Conservation (phyloP, 2,888 invertebrate species). For the Lymantria dispar region DNA sequence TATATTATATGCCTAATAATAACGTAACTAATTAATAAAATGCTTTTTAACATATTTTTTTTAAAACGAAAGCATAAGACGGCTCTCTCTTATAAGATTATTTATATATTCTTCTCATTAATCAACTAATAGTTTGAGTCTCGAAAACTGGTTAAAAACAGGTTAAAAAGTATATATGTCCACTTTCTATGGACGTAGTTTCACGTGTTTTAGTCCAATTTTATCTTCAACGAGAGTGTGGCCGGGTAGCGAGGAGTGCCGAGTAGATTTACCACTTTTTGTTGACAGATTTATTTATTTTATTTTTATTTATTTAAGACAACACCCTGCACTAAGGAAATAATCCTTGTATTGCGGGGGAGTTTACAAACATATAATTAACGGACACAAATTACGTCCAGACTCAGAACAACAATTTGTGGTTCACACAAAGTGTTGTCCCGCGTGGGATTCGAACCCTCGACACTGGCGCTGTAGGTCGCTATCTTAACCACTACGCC, state of each 20-base stretch:
- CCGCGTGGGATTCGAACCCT: too few relatives aligned
- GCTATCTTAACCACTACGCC: too few relatives aligned
- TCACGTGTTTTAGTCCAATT: conserved; percentile 56
- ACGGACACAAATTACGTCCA: too few relatives aligned
- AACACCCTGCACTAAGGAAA: too few relatives aligned
- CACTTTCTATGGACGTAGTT: conserved; percentile 61
- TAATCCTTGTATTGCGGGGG: too few relatives aligned
- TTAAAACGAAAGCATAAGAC: conserved; percentile 5
- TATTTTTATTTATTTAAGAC: too few relatives aligned
- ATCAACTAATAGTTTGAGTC: conserved; percentile 43
- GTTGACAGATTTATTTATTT: too few relatives aligned
- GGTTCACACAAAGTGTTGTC: too few relatives aligned
- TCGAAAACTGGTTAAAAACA: conserved; percentile 43
- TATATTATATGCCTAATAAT: neutral
- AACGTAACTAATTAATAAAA: neutral
- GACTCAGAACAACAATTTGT: too few relatives aligned
- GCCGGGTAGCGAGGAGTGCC: conserved; percentile 8
- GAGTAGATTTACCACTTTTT: conserved; percentile 10
- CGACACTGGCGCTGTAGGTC: too few relatives aligned
- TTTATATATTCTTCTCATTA: conserved; percentile 59
- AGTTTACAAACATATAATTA: too few relatives aligned
- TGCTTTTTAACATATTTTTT: neutral
- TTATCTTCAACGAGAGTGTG: conserved; percentile 42
- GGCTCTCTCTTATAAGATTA: conserved; percentile 50
- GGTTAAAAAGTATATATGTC: conserved; percentile 48